A percentile compares a stretch with the other conserved stretches of the same genome.
phyloP scores from a whole-genome alignment of 2,888 invertebrate genomes.

The Nysson spinosus region DNA sequence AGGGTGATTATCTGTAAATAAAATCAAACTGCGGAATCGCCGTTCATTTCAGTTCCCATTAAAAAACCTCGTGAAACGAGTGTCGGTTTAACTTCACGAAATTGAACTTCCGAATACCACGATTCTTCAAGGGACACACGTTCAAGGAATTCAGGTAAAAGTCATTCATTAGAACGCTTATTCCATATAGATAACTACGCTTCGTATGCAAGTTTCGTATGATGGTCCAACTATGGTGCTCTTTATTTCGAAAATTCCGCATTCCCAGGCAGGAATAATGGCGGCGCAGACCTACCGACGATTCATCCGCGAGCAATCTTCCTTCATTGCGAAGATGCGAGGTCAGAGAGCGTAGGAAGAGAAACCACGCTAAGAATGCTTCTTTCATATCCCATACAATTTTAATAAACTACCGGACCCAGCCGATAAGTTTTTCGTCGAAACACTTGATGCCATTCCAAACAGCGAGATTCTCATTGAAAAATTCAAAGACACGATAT shows the following conservation, averaged over 20 bases:
- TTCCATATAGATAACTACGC: constrained; percentile 57
- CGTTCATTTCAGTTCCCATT: too few relatives aligned
- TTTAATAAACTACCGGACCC: constrained; percentile 44
- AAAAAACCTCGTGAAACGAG: too few relatives aligned
- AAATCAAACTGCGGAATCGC: too few relatives aligned
- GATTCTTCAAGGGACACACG: not conserved
- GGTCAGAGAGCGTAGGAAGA: constrained; percentile 1
- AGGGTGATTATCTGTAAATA: too few relatives aligned
- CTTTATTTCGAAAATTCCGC: constrained; percentile 72
- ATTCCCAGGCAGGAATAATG: constrained; percentile 58
- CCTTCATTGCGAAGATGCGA: constrained; percentile 18
- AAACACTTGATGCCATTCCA: too few relatives aligned
- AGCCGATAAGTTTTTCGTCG: too few relatives aligned
- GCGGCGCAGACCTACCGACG: constrained; percentile 43
- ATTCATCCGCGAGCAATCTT: constrained; percentile 54
- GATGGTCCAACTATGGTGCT: constrained; percentile 37
- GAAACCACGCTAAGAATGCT: constrained; percentile 45
- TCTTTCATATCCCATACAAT: constrained; percentile 7
- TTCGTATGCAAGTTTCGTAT: constrained; percentile 64
- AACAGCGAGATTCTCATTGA: too few relatives aligned
- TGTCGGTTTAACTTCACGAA: too few relatives aligned
- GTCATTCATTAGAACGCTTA: constrained; percentile 21
- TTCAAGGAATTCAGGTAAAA: constrained; percentile 39
- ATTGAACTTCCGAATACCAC: too few relatives aligned
- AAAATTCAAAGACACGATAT: too few relatives aligned